Conservation (phyloP, 2,797 vertebrate genomes). For the Hydrocynus forskahlii region DNA sequence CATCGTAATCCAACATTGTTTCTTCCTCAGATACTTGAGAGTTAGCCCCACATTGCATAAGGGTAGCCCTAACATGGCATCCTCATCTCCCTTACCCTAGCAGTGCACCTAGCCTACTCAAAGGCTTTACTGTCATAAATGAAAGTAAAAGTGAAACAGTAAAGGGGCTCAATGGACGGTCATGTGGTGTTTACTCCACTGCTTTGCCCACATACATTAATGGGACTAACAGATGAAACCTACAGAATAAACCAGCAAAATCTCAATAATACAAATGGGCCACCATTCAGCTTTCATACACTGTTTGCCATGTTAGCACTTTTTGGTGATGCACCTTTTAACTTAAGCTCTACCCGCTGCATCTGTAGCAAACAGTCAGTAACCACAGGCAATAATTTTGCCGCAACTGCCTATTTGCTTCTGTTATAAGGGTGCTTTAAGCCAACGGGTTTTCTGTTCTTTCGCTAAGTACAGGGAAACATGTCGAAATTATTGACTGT, state of each 20-base stretch:
- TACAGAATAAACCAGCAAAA: background rate
- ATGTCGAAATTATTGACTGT: background rate
- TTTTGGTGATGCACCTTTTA: background rate
- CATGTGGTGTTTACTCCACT: background rate
- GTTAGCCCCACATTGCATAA: background rate
- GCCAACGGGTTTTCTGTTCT: background rate
- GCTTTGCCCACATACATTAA: background rate
- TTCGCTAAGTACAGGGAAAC: constrained; percentile 7
- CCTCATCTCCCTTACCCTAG: background rate
- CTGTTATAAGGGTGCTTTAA: background rate
- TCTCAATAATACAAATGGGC: background rate
- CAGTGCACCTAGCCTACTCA: background rate
- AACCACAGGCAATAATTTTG: constrained; percentile 14
- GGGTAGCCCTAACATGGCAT: background rate
- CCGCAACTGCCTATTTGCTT: background rate
- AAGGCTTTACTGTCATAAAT: background rate
- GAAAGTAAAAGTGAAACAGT: background rate
- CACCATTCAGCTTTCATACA: background rate
- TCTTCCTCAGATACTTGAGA: background rate
- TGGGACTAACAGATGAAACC: background rate
- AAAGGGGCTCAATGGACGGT: background rate
- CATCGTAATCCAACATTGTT: background rate
- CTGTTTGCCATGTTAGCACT: background rate
- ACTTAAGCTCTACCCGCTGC: background rate
- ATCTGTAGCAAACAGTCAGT: background rate